Evolutionary conservation across 2,797 vertebrate species (phyloP).

Genomic region (Selene dorsalis): DNA sequence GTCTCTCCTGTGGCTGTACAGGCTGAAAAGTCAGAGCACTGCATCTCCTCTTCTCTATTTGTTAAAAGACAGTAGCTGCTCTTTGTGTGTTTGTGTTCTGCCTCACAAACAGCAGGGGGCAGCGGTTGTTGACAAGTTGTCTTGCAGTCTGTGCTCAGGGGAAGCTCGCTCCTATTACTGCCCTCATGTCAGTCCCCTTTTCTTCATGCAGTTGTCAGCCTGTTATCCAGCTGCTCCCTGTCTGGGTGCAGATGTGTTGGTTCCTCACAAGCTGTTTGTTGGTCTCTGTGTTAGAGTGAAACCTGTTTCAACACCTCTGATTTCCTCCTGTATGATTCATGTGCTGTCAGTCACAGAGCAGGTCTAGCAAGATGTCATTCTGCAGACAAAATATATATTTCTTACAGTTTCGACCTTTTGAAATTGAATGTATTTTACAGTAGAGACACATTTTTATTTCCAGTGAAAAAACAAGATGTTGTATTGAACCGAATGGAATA

Average conservation of each 20-base stretch:
- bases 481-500: too few relatives aligned
- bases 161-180: not conserved
- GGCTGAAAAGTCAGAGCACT: too few relatives aligned
- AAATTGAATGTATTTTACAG: too few relatives aligned
- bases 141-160: not conserved
- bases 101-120: conserved; percentile 54
- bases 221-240: not conserved
- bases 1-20: too few relatives aligned
- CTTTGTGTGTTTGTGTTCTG: conserved; percentile 12
- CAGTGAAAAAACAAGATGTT: too few relatives aligned
- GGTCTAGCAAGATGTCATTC: too few relatives aligned
- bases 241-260: conserved; percentile 11
- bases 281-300: conserved; percentile 9
- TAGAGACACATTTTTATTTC: too few relatives aligned
- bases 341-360: not conserved
- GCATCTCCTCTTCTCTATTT: not conserved
- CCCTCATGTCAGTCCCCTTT: not conserved
- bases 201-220: not conserved
- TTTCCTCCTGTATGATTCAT: conserved; percentile 18
- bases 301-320: conserved; percentile 35
- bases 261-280: conserved; percentile 21
- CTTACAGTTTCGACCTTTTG: too few relatives aligned
- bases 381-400: too few relatives aligned
- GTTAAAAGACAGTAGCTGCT: not conserved
- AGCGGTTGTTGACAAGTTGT: conserved; percentile 14